Evolutionary conservation across 1,140 invertebrate genomes (phyloP).

Genomic region (Bombus ignitus): DNA sequence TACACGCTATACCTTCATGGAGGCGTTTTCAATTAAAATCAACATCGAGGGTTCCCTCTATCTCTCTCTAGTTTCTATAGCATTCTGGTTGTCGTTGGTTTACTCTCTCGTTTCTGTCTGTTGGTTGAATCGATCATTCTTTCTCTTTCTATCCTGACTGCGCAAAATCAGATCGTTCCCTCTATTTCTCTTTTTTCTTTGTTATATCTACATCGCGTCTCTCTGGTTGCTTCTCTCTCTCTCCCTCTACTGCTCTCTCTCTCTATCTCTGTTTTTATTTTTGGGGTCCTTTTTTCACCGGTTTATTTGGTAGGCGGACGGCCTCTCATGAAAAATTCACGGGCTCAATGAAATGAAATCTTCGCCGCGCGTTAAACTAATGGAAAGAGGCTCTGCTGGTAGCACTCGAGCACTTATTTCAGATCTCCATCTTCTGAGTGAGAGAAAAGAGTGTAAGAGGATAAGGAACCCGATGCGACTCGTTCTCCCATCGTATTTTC

Average conservation of each 20-base stretch:
- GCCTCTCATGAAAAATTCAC: conserved; percentile 54
- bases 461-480: conserved; percentile 72
- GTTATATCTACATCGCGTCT: neutral
- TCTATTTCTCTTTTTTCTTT: neutral
- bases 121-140: conserved; percentile 7
- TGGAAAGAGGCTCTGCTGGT: conserved; percentile 50
- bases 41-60: conserved; percentile 67
- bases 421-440: conserved; percentile 31
- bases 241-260: no score
- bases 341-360: conserved; percentile 43
- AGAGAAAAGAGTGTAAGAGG: conserved; percentile 67
- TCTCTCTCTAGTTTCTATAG: neutral
- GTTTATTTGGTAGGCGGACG: neutral
- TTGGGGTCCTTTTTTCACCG: neutral
- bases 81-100: neutral
- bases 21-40: conserved; percentile 80
- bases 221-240: neutral
- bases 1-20: conserved; percentile 63
- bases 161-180: conserved; percentile 44
- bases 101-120: neutral
- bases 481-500: conserved; percentile 15
- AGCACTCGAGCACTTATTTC: conserved; percentile 21
- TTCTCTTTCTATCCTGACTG: conserved; percentile 13
- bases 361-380: conserved; percentile 66
- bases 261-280: neutral